Conservation (phyloP, 2,888 invertebrate species). For the Linnaemya vulpina region DNA sequence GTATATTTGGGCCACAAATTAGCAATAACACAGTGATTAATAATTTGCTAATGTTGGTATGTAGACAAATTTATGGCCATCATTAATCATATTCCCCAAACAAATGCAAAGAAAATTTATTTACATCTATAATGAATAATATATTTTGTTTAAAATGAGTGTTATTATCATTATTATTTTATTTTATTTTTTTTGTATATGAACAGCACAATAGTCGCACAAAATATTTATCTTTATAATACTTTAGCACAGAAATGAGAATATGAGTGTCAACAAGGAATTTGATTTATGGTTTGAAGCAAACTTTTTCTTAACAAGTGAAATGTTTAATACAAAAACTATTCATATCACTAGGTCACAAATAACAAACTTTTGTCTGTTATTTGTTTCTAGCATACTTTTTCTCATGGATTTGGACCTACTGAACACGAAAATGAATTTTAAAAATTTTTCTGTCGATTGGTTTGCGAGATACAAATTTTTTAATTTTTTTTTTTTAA, state of each 20-base stretch:
- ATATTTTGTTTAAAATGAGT: slow-evolving; percentile 31
- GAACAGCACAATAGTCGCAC: slow-evolving; percentile 7
- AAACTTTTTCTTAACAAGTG: slow-evolving; percentile 34
- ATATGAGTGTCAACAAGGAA: slow-evolving; percentile 46
- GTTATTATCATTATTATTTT: slow-evolving; percentile 32
- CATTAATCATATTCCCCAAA: slow-evolving; percentile 52
- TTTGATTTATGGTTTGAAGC: slow-evolving; percentile 53
- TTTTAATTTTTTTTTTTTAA: too few species aligned
- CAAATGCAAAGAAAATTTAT: slow-evolving; percentile 29
- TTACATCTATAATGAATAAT: neutral
- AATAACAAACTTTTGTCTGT: too few species aligned
- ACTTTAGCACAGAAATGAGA: slow-evolving; percentile 50
- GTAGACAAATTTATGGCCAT: slow-evolving; percentile 41
- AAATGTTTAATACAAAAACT: too few species aligned
- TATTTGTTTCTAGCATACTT: too few species aligned
- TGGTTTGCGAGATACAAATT: too few species aligned
- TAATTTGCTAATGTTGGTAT: slow-evolving; percentile 27
- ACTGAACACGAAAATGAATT: too few species aligned
- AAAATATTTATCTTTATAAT: slow-evolving; percentile 31
- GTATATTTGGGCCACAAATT: slow-evolving; percentile 6
- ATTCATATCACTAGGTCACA: too few species aligned
- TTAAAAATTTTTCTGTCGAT: too few species aligned
- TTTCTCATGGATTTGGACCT: too few species aligned
- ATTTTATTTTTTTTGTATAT: slow-evolving; percentile 10
- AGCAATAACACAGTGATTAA: slow-evolving; percentile 8